These are phyloP conservation scores for Mya arenaria DNA, from an alignment of 1,140 invertebrate species.

Conservation along the genomic window DNA sequence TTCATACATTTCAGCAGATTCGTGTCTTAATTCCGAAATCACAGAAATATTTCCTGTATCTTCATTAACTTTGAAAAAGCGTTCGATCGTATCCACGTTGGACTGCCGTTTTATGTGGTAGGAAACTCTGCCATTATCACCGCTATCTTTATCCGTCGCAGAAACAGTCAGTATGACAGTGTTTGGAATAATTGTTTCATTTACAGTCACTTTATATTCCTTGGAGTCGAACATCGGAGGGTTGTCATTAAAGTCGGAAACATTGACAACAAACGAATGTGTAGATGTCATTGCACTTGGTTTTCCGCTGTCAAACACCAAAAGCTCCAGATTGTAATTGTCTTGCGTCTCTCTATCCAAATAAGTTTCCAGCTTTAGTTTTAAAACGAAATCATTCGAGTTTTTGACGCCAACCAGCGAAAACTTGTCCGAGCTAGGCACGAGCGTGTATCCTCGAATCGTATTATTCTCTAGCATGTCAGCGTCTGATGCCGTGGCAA, in stretches of 20 bases:
- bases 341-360: conserved; percentile 42
- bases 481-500: conserved; percentile 43
- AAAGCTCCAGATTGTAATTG: conserved; percentile 19
- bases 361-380: conserved; percentile 4
- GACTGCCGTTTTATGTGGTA: conserved; percentile 46
- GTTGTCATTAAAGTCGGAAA: conserved; percentile 95
- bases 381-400: conserved; percentile 10
- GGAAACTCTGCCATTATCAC: conserved; percentile 55
- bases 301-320: conserved; percentile 22
- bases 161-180: conserved; percentile 42
- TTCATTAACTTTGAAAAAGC: conserved; percentile 38
- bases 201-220: conserved; percentile 42
- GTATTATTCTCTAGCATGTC: conserved; percentile 47
- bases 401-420: not conserved
- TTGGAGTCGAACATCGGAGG: conserved; percentile 94
- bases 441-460: conserved; percentile 22
- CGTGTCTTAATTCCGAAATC: conserved; percentile 30
- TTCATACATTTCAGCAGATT: conserved; percentile 34
- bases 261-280: conserved; percentile 87
- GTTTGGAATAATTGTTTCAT: conserved; percentile 28
- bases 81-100: conserved; percentile 29
- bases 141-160: conserved; percentile 60
- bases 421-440: conserved; percentile 30
- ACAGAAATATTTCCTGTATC: conserved; percentile 46
- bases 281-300: conserved; percentile 82